Conservation (phyloP, 2,113 vertebrate genomes). For the Parotia lawesii region DNA sequence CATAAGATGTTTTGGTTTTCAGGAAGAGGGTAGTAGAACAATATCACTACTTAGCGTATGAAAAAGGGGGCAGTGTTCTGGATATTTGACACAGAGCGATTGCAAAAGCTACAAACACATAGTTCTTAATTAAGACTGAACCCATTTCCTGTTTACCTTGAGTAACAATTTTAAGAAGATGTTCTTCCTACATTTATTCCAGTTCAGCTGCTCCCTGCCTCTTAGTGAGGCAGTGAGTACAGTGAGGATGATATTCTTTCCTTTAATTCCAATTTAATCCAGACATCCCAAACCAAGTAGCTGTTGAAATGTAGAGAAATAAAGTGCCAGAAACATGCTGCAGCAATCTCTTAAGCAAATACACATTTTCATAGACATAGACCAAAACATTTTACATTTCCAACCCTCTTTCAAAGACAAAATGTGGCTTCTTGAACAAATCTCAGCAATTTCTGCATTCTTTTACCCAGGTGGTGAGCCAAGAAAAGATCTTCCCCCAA, state of each 20-base stretch:
- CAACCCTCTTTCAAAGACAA: background rate
- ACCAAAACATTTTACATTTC: background rate
- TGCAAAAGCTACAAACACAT: background rate
- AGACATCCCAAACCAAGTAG: background rate
- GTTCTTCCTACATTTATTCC: background rate
- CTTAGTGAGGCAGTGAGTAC: background rate
- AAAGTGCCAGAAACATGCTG: background rate
- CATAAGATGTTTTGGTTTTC: constrained; percentile 14
- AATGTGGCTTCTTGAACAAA: background rate
- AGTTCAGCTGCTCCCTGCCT: background rate
- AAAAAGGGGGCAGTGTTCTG: constrained; percentile 3
- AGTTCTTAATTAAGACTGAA: constrained; percentile 37
- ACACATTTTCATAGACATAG: background rate
- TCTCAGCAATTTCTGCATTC: background rate
- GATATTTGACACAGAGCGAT: background rate
- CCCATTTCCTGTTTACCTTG: background rate
- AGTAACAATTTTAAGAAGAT: background rate
- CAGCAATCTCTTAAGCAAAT: background rate
- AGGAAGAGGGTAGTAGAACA: background rate
- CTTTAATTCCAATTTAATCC: background rate
- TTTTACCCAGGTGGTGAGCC: background rate
- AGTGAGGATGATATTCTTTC: background rate
- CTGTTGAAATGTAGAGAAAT: background rate
- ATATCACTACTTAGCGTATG: background rate
- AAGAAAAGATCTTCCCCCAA: background rate